Percentiles rank a stretch among this genome's conserved stretches.
These are phyloP conservation scores for Papilio xuthus DNA, from an alignment of 1,140 invertebrate species.

Conservation along the genomic window DNA sequence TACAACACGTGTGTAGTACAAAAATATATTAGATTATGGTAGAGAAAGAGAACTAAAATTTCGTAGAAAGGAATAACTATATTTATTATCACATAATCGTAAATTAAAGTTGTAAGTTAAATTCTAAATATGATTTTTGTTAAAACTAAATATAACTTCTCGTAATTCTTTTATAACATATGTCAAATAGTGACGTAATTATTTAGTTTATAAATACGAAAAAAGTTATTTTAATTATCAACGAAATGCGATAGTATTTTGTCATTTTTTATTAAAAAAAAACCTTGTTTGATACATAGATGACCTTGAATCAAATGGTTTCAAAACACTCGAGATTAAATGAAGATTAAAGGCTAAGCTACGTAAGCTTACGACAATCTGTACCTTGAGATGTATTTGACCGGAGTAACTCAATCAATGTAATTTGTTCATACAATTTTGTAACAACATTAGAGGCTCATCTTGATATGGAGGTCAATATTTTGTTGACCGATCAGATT, in stretches of 20 bases:
- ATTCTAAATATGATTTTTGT: too few species aligned
- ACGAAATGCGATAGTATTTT: too few species aligned
- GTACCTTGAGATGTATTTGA: slow-evolving; percentile 9
- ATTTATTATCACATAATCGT: neutral
- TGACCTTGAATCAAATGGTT: neutral
- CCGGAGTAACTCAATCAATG: slow-evolving; percentile 7
- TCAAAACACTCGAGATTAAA: neutral
- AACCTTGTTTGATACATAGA: too few species aligned
- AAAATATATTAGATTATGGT: neutral
- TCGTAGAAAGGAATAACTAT: neutral
- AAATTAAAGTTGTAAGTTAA: too few species aligned
- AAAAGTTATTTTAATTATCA: too few species aligned
- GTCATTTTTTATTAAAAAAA: neutral
- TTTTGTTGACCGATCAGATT: neutral
- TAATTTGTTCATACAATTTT: slow-evolving; percentile 22
- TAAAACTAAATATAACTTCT: too few species aligned
- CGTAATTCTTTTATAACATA: too few species aligned
- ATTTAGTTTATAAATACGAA: too few species aligned
- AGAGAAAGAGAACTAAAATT: neutral
- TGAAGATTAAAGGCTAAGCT: neutral
- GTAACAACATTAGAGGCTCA: neutral
- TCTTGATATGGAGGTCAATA: slow-evolving; percentile 9
- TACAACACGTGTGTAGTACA: neutral
- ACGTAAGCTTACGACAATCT: neutral
- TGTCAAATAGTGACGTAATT: too few species aligned